Conservation (phyloP, 2,113 vertebrate species). For the Lipophrys pholis region DNA sequence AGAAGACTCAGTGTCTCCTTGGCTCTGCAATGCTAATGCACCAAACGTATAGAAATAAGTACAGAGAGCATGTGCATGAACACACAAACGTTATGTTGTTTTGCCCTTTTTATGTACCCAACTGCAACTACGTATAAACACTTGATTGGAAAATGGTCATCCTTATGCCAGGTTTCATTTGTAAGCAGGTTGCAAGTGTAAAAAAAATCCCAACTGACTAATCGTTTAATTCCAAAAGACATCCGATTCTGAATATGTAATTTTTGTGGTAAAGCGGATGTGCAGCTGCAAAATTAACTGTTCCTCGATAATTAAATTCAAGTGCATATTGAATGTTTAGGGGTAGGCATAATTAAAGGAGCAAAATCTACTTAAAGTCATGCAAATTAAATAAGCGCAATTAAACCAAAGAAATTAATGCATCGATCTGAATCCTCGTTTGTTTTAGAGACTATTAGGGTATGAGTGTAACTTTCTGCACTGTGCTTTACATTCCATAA, state of each 20-base stretch:
- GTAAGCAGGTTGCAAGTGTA: constrained; percentile 29
- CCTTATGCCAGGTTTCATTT: constrained; percentile 20
- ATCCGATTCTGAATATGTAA: constrained; percentile 57
- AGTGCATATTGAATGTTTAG: constrained; percentile 66
- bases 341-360: constrained; percentile 66
- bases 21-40: not conserved
- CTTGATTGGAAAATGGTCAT: not conserved
- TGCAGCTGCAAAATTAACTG: constrained; percentile 60
- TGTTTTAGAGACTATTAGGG: constrained; percentile 36
- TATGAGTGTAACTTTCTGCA: constrained; percentile 19
- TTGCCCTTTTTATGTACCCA: not conserved
- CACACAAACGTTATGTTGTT: not conserved
- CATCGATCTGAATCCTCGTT: constrained; percentile 70
- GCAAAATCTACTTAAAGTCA: constrained; percentile 64
- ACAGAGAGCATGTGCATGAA: not conserved
- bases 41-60: too few species aligned
- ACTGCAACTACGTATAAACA: not conserved
- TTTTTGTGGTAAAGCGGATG: constrained; percentile 46
- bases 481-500: constrained; percentile 11
- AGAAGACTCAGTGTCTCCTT: not conserved
- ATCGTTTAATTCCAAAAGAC: constrained; percentile 25
- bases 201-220: constrained; percentile 35
- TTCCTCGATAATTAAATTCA: constrained; percentile 65
- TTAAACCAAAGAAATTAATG: constrained; percentile 68
- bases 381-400: constrained; percentile 72